Conservation (phyloP, 2,888 invertebrate species). For the Noctua janthina region DNA sequence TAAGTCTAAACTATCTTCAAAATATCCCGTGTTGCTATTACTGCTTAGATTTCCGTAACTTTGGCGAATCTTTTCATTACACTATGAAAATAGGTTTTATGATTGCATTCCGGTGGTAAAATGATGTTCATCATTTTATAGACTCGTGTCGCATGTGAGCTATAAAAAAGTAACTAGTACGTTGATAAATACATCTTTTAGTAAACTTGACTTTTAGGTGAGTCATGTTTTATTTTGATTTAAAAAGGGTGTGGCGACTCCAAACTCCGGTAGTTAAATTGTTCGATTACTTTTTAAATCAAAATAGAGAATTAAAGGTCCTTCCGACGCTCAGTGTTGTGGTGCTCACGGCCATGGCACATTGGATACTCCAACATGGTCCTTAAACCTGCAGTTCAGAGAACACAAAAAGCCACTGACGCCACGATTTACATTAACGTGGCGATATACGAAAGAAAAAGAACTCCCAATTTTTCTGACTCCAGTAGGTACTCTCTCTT, state of each 20-base stretch:
- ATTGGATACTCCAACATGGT: background rate
- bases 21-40: slow-evolving; percentile 38
- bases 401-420: background rate
- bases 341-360: background rate
- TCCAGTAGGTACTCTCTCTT: too few species aligned
- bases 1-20: slow-evolving; percentile 20
- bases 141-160: slow-evolving; percentile 28
- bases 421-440: background rate
- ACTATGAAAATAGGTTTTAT: slow-evolving; percentile 68
- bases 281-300: background rate
- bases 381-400: background rate
- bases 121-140: slow-evolving; percentile 57
- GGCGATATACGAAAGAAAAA: background rate
- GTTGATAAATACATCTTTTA: slow-evolving; percentile 29
- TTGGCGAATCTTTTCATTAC: slow-evolving; percentile 63
- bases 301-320: background rate
- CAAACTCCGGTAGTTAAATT: background rate
- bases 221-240: background rate
- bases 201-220: slow-evolving; percentile 33
- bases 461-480: too few species aligned
- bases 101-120: slow-evolving; percentile 63
- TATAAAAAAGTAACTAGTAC: slow-evolving; percentile 25
- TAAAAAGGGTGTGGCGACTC: background rate
- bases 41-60: slow-evolving; percentile 57
- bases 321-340: background rate